These are phyloP conservation scores for Nephrotoma flavescens DNA, from an alignment of 2,888 invertebrate species.

Conservation along the genomic window DNA sequence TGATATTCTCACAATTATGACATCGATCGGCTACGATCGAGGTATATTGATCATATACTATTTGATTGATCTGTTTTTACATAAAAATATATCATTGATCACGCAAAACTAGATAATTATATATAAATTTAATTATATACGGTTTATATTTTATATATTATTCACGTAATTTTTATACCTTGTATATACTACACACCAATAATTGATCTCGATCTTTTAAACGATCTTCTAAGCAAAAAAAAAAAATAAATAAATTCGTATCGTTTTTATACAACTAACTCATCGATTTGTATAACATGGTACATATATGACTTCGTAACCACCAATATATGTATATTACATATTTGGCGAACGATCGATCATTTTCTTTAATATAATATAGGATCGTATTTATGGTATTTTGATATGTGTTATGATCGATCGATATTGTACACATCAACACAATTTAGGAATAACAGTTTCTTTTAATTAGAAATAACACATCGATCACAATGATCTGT, in stretches of 20 bases:
- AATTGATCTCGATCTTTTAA: not conserved
- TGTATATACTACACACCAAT: not conserved
- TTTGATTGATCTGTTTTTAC: not conserved
- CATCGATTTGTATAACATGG: not conserved
- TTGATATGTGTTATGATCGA: not conserved
- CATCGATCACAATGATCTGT: not conserved
- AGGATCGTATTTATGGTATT: not conserved
- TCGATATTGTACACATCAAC: not conserved
- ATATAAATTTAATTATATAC: not conserved
- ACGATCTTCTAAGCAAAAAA: not conserved
- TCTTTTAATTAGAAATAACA: not conserved
- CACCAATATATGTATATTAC: not conserved
- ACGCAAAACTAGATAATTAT: not conserved
- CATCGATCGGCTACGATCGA: not conserved
- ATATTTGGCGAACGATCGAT: not conserved
- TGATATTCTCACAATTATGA: not conserved
- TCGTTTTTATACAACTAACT: not conserved
- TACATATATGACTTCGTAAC: not conserved
- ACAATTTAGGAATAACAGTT: not conserved
- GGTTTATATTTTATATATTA: not conserved
- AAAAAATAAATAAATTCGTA: not conserved
- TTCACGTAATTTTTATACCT: not conserved
- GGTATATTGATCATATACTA: not conserved
- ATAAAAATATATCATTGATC: not conserved
- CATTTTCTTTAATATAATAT: not conserved